A percentile compares a stretch with the other conserved stretches of the same genome.
These are phyloP conservation scores for Nematopogon swammerdamellus DNA, from an alignment of 2,888 invertebrate species.

Conservation along the genomic window DNA sequence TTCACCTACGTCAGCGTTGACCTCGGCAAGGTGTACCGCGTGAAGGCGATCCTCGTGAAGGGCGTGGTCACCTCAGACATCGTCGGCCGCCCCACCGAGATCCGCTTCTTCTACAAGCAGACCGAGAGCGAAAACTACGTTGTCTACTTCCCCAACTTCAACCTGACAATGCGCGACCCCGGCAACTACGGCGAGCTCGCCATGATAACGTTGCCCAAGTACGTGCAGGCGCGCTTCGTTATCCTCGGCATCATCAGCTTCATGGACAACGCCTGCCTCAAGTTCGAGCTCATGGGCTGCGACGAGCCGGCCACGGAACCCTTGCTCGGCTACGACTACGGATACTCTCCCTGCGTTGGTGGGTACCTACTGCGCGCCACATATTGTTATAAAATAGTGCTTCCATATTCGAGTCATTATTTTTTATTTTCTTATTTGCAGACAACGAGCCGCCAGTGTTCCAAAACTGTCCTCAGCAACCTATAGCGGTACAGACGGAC, in stretches of 20 bases:
- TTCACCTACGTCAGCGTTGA: constrained; percentile 96
- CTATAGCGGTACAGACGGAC: constrained; percentile 85
- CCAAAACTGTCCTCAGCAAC: constrained; percentile 93
- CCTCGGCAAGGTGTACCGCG: constrained; percentile 86
- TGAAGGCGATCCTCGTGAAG: constrained; percentile 90
- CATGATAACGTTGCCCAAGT: constrained; percentile 92
- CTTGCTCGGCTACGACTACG: constrained; percentile 88
- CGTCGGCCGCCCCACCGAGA: constrained; percentile 93
- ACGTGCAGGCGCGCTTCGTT: constrained; percentile 90
- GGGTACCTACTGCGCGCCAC: constrained; percentile 20
- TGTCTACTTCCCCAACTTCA: constrained; percentile 95
- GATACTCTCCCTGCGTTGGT: constrained; percentile 90
- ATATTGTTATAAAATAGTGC: neutral
- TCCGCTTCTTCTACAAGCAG: constrained; percentile 95
- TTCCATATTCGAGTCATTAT: too few relatives aligned
- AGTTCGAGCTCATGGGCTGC: constrained; percentile 95
- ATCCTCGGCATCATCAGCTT: constrained; percentile 95
- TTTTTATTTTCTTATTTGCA: constrained; percentile 31
- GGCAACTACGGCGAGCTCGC: constrained; percentile 90
- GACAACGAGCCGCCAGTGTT: constrained; percentile 96
- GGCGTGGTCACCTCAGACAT: constrained; percentile 94
- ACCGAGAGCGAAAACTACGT: constrained; percentile 92
- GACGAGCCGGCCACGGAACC: constrained; percentile 82
- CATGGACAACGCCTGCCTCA: constrained; percentile 94
- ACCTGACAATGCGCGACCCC: constrained; percentile 91